Percentiles rank a stretch among this genome's conserved stretches.
These are phyloP conservation scores for Heliconius nattereri DNA, from an alignment of 1,140 invertebrate species.

Conservation along the genomic window DNA sequence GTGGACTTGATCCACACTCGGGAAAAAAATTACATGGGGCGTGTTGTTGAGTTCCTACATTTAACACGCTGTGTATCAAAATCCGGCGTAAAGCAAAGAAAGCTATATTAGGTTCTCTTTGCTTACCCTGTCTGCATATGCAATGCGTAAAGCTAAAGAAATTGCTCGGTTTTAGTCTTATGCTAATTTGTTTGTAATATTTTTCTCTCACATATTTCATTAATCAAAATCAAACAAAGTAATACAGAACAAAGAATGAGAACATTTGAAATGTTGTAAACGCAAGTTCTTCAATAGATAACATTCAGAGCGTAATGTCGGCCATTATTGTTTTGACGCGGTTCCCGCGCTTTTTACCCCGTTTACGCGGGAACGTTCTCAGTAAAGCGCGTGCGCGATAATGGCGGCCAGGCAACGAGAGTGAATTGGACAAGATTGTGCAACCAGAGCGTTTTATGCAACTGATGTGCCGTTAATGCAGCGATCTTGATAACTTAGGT, in stretches of 20 bases:
- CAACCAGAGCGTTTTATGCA: slow-evolving; percentile 68
- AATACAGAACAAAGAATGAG: slow-evolving; percentile 58
- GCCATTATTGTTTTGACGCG: slow-evolving; percentile 67
- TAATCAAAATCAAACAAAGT: slow-evolving; percentile 31
- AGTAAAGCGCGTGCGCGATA: slow-evolving; percentile 75
- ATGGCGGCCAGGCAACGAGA: slow-evolving; percentile 71
- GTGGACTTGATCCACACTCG: neutral
- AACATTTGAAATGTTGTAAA: slow-evolving; percentile 72
- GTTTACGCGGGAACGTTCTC: slow-evolving; percentile 79
- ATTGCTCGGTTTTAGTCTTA: neutral
- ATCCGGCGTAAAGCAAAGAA: no score
- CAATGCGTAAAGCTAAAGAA: neutral
- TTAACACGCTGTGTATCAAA: neutral
- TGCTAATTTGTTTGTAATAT: neutral
- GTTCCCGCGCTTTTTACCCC: slow-evolving; percentile 78
- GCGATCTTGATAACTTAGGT: slow-evolving; percentile 59
- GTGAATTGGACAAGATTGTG: slow-evolving; percentile 71
- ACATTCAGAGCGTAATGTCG: slow-evolving; percentile 77
- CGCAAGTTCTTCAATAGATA: slow-evolving; percentile 62
- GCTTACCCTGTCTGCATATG: no score
- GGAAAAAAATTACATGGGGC: neutral
- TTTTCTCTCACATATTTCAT: slow-evolving; percentile 10
- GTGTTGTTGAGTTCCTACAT: neutral
- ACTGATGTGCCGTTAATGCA: slow-evolving; percentile 74
- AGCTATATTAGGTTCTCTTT: no score